These are phyloP conservation scores for Gobius niger DNA, from an alignment of 2,113 vertebrate species.

Conservation along the genomic window DNA sequence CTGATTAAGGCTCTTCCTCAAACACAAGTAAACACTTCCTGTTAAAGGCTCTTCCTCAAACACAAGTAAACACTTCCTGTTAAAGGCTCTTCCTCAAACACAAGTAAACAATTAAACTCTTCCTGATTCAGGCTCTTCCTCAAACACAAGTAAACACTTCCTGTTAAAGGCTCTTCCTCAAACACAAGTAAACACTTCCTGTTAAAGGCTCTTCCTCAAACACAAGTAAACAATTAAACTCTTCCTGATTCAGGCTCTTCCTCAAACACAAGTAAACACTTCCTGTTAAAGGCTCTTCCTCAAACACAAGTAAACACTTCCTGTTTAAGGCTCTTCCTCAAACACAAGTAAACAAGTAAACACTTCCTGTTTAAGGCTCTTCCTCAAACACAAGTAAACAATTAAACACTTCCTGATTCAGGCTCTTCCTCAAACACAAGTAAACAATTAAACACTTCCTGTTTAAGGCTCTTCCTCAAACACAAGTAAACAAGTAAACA, in stretches of 20 bases:
- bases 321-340: conserved; percentile 90
- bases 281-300: conserved; percentile 92
- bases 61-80: too few relatives aligned
- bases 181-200: too few relatives aligned
- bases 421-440: conserved; percentile 93
- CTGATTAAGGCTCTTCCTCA: conserved; percentile 90
- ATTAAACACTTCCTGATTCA: too few relatives aligned
- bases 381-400: conserved; percentile 94
- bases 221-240: too few relatives aligned
- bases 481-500: too few relatives aligned
- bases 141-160: conserved; percentile 94
- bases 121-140: conserved; percentile 92
- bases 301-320: conserved; percentile 94
- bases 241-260: too few relatives aligned
- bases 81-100: conserved; percentile 92
- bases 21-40: too few relatives aligned
- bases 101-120: too few relatives aligned
- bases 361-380: too few relatives aligned
- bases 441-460: too few relatives aligned
- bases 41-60: conserved; percentile 90
- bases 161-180: conserved; percentile 90
- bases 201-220: conserved; percentile 90
- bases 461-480: conserved; percentile 90
- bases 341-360: too few relatives aligned
- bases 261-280: conserved; percentile 96